Evolutionary conservation across 2,888 invertebrate genomes (phyloP).

Genomic region (Patella depressa): DNA sequence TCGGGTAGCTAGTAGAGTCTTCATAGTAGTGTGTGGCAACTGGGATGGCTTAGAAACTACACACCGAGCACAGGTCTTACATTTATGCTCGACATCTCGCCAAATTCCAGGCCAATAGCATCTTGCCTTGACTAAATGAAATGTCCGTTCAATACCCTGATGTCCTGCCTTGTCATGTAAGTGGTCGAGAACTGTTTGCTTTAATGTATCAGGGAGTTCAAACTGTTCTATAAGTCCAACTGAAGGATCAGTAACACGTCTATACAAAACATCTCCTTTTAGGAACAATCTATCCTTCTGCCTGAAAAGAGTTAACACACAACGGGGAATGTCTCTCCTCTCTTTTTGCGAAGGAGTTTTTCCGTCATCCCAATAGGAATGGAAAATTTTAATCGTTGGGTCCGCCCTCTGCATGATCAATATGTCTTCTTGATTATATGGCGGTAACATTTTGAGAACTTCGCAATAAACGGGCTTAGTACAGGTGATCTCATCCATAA

Average conservation of each 20-base stretch:
- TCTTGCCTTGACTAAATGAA: too few relatives aligned
- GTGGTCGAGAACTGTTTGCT: slow-evolving; percentile 17
- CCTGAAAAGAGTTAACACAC: not conserved
- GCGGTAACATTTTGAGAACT: slow-evolving; percentile 6
- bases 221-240: slow-evolving; percentile 21
- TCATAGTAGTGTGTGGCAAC: slow-evolving; percentile 21
- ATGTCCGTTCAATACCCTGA: too few relatives aligned
- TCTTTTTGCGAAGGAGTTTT: not conserved
- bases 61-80: slow-evolving; percentile 25
- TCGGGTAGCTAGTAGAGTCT: slow-evolving; percentile 29
- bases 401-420: not conserved
- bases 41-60: slow-evolving; percentile 27
- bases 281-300: slow-evolving; percentile 3
- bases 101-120: too few relatives aligned
- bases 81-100: too few relatives aligned
- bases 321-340: not conserved
- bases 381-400: not conserved
- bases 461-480: not conserved
- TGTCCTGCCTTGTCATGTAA: slow-evolving; percentile 23
- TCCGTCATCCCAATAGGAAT: not conserved
- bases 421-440: slow-evolving; percentile 11
- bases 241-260: slow-evolving; percentile 15
- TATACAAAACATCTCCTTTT: slow-evolving; percentile 21
- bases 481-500: not conserved
- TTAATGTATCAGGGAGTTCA: slow-evolving; percentile 14